Evolutionary conservation across 2,797 vertebrate genomes (phyloP), one percentile per base, ranked within the genome.

Genomic region (Meda fulgida): DNA sequence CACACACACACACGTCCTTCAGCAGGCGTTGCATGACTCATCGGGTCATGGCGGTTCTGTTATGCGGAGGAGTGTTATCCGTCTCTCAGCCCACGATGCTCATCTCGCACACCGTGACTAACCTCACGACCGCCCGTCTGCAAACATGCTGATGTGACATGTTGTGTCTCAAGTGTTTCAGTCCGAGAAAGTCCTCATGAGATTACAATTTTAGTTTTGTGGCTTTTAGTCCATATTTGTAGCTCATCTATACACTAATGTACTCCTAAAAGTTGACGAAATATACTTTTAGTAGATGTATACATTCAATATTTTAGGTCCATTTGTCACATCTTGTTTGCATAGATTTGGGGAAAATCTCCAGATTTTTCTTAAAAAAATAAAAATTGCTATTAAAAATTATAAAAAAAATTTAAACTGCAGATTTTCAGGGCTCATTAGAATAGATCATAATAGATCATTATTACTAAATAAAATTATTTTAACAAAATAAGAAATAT

Each of bases 21-120:
- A 70, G 73, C 83, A 65, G 78, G 65, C 7, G 7, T 13, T 67
- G 77, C 18, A 81, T 90, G 86, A 89, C 84, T 89, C 88, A 90
- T 86, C 87, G 43, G 80, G 69, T 82, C 48, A 23, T 38, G 81
- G 73, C 38, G 85, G 80, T 55, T 83, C 83, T 53, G 86, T 78
- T 48, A 75, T 84, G 88, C 88, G 40, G 83, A 83, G 43, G 73
- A 36, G 51, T 67, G 53, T 34, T 9, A 23, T 3, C 0, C 26
- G 2, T 31, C 55, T 31, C 51, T 23, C 58, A 60, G 51, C 48
- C 85, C 72, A 81, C 71, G 84, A 65, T 26, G 60, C 5, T 76
- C 21, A 60, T 58, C 16, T 73, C 14, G 9, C 55, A 73, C 21
- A 31, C 43, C 4, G 0, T 1, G 11, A 14, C 36, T 19, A 2